Conservation (phyloP, 2,113 vertebrate genomes). For the Lanius collurio region DNA sequence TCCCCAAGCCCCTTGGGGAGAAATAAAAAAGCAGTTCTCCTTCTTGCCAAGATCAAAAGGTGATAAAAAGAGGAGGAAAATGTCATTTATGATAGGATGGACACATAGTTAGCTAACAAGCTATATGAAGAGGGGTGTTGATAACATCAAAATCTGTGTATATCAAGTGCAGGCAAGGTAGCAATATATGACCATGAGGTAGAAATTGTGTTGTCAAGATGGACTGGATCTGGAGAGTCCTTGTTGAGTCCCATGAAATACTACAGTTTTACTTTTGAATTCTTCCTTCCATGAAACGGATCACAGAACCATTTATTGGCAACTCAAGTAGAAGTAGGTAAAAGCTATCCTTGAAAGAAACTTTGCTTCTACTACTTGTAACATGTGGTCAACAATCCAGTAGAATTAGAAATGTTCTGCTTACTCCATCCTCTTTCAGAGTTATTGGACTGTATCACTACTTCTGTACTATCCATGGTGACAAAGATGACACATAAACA, state of each 20-base stretch:
- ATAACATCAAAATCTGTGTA: neutral
- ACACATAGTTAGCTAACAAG: neutral
- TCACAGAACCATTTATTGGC: neutral
- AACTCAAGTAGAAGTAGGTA: neutral
- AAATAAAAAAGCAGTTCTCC: neutral
- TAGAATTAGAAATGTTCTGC: neutral
- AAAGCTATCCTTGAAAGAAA: neutral
- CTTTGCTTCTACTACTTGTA: neutral
- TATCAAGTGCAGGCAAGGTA: neutral
- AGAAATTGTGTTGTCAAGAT: neutral
- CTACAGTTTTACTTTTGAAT: neutral
- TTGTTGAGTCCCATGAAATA: neutral
- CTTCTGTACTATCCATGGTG: neutral
- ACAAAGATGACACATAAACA: neutral
- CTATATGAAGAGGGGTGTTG: neutral
- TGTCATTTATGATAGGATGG: neutral
- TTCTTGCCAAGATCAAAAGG: neutral
- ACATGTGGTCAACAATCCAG: neutral
- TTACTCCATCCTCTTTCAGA: neutral
- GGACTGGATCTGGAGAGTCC: neutral
- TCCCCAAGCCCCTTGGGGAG: neutral
- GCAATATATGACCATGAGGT: neutral
- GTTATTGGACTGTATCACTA: neutral
- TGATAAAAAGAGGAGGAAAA: neutral
- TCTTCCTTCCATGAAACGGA: neutral